A percentile compares a stretch with the other conserved stretches of the same genome.
phyloP scores from a whole-genome alignment of 2,797 vertebrate genomes.

The Antrozous pallidus region DNA sequence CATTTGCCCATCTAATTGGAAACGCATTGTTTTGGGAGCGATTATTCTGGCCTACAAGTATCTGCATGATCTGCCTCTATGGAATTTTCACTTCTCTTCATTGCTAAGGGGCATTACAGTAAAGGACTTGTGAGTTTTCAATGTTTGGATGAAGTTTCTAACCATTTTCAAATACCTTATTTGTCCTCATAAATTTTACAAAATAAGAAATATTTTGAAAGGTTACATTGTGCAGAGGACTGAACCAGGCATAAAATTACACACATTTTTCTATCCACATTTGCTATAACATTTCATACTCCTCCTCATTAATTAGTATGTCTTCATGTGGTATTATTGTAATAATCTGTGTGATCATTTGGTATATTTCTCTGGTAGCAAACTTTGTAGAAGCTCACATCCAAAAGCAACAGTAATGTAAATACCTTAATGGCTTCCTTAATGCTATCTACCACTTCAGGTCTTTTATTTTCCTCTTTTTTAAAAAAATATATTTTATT shows the following conservation, averaged over 20 bases:
- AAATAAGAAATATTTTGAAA: constrained; percentile 46
- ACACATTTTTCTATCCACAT: not conserved
- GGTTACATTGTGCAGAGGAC: not conserved
- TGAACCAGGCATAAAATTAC: not conserved
- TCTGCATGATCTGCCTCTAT: constrained; percentile 95
- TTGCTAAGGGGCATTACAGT: constrained; percentile 90
- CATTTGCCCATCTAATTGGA: too few species aligned
- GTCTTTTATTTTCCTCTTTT: not conserved
- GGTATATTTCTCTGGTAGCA: not conserved
- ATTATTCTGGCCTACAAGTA: constrained; percentile 95
- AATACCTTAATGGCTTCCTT: not conserved
- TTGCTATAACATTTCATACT: not conserved
- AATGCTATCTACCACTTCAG: not conserved
- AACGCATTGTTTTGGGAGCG: constrained; percentile 57
- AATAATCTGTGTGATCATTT: constrained; percentile 31
- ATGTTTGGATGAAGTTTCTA: constrained; percentile 2
- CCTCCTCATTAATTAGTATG: constrained; percentile 15
- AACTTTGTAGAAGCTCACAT: not conserved
- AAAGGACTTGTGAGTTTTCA: constrained; percentile 91
- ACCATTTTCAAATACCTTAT: not conserved
- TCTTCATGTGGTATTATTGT: not conserved
- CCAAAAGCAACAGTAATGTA: not conserved
- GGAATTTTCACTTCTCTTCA: constrained; percentile 93
- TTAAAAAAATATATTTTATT: not conserved
- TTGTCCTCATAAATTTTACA: constrained; percentile 33